Base-by-base conservation (phyloP, 1,140 invertebrate genomes). In the Monochamus saltuarius region DNA sequence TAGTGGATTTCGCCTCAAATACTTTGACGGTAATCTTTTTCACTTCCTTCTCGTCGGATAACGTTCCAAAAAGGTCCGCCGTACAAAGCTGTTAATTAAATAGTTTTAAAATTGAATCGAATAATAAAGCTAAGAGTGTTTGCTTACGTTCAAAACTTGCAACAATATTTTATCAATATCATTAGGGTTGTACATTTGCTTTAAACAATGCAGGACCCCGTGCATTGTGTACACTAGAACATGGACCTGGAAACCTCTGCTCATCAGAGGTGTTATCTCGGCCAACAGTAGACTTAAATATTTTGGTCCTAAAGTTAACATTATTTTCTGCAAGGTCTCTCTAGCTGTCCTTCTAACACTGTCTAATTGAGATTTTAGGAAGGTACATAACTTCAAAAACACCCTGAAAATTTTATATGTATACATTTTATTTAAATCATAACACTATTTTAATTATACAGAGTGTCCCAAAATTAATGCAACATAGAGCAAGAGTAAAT, bases 11-110 rank as follows among this genome's bases (percentile, higher is more conserved):
- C 0, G 90, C 90, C 80, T 93, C 90, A 0, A 87, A 84, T 6
- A 86, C 83, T 77, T 95, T 94, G 14, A 82, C 84, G 7, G 86
- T 85, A 35, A 97, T 89, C 66, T 91, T 90, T 1, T 84, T 82
- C 0, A 97, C 85, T 77, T 95, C 91, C 77, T 98, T 98, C 77
- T 98, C 95, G 76, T 97, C 95, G 0, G 89, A 86, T 1, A 89
- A 81, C 38, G 86, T 80, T 0, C 94, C 94, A 78, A 97, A 97
- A 10, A 97, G 78, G 79, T 98, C 95, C 58, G 90, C 84, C 47
- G 88, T 87, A 60, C 91, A 95, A 9, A 91, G 78, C 83, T 89
- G 62, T 40, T 75, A 69, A 51, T 50, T 61, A 64, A 59, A 46
- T 34, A 56, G 59, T 4, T 39, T 19, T 56, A 0, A 42, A 8